These are phyloP conservation scores for Hemicrepidius hirtus DNA, from an alignment of 2,888 invertebrate species.

Conservation along the genomic window DNA sequence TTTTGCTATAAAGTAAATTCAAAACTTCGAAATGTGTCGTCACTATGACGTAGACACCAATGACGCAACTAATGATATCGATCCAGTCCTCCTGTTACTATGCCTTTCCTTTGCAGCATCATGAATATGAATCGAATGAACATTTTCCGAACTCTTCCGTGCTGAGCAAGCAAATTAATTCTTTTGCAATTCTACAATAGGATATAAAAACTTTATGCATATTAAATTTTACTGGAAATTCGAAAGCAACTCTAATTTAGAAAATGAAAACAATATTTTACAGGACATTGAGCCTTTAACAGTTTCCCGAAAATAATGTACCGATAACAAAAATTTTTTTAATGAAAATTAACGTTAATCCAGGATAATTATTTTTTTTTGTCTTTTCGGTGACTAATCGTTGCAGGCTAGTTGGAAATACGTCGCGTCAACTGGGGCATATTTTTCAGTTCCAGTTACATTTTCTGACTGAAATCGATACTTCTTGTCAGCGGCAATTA, in stretches of 20 bases:
- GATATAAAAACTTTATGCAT: too few species aligned
- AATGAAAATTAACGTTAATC: too few species aligned
- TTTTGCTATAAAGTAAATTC: constrained; percentile 15
- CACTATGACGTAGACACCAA: constrained; percentile 47
- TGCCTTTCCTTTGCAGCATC: constrained; percentile 40
- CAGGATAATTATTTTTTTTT: background rate
- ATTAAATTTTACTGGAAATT: too few species aligned
- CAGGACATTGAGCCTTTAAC: too few species aligned
- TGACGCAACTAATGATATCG: constrained; percentile 50
- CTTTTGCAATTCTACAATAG: background rate
- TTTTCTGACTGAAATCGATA: constrained; percentile 43
- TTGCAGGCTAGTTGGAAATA: constrained; percentile 6
- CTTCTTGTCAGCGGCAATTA: constrained; percentile 34
- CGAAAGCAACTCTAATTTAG: too few species aligned
- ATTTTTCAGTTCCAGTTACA: constrained; percentile 27
- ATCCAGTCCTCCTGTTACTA: constrained; percentile 28
- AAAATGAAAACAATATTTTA: too few species aligned
- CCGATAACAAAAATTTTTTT: too few species aligned
- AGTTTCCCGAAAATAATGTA: too few species aligned
- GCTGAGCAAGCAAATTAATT: background rate
- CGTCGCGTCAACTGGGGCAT: background rate
- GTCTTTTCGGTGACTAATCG: background rate
- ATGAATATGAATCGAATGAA: constrained; percentile 38
- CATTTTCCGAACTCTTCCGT: constrained; percentile 1
- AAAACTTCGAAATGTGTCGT: constrained; percentile 17